These are phyloP conservation scores for Taphrorychus bicolor DNA, from an alignment of 2,888 invertebrate species.

Conservation along the genomic window DNA sequence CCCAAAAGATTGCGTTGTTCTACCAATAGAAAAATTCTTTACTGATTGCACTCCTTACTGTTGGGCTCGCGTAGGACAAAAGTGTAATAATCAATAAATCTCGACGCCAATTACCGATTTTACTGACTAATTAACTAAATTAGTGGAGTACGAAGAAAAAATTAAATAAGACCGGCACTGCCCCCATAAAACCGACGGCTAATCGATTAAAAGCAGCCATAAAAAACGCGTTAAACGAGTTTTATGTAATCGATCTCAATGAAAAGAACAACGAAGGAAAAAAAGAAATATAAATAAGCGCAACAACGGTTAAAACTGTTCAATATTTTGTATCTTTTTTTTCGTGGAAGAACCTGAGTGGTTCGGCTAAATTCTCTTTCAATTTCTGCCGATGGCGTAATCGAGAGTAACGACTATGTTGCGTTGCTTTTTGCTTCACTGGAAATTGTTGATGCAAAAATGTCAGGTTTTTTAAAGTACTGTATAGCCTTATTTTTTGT, in stretches of 20 bases:
- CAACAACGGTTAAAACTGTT: not conserved
- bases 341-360: not conserved
- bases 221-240: not conserved
- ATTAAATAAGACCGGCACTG: constrained; percentile 3
- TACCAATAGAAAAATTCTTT: too few species aligned
- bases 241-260: not conserved
- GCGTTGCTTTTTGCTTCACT: not conserved
- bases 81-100: too few species aligned
- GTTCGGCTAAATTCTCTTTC: not conserved
- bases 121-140: not conserved
- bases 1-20: too few species aligned
- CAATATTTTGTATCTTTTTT: not conserved
- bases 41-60: too few species aligned
- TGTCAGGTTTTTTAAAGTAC: not conserved
- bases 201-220: constrained; percentile 7
- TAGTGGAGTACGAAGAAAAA: not conserved
- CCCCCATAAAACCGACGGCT: not conserved
- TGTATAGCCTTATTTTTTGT: not conserved
- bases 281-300: not conserved
- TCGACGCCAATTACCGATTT: too few species aligned
- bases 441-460: not conserved
- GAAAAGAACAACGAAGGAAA: not conserved
- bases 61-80: too few species aligned
- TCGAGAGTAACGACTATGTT: not conserved
- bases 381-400: not conserved